phyloP scores from a whole-genome alignment of 64 coral and sea anemone species.

The Anthopleura sola region DNA sequence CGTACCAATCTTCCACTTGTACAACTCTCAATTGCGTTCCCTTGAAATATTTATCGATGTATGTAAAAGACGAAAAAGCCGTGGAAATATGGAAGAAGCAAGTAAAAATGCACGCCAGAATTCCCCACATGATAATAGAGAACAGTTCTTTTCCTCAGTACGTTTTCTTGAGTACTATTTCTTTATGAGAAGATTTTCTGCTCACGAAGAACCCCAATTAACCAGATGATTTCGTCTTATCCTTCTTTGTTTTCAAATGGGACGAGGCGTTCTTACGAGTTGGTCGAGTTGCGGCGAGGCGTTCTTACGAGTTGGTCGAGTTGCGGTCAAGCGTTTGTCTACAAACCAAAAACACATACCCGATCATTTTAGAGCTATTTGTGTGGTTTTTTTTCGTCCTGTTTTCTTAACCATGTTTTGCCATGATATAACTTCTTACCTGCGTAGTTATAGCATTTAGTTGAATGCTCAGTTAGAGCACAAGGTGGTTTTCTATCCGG shows the following conservation, averaged over 20 bases:
- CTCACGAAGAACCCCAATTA: background rate
- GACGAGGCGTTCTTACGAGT: no score
- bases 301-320: no score
- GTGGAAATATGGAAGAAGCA: background rate
- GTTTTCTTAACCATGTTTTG: background rate
- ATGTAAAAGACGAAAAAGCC: background rate
- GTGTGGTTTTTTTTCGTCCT: background rate
- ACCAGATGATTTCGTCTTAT: background rate
- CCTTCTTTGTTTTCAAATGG: no score
- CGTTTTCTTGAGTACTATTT: background rate
- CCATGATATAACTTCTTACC: background rate
- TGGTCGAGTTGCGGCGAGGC: no score
- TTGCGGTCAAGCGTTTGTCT: background rate
- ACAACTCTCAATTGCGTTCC: background rate
- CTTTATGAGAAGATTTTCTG: background rate
- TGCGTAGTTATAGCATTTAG: background rate
- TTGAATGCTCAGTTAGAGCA: background rate
- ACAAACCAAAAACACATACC: background rate
- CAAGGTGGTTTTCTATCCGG: background rate
- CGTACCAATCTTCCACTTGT: slow-evolving; percentile 8
- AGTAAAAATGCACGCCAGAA: background rate
- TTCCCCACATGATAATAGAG: background rate
- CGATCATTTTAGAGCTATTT: background rate
- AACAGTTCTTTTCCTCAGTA: background rate
- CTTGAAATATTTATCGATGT: background rate